Conservation (phyloP, 2,888 invertebrate species). For the Cremastinae sp. region DNA sequence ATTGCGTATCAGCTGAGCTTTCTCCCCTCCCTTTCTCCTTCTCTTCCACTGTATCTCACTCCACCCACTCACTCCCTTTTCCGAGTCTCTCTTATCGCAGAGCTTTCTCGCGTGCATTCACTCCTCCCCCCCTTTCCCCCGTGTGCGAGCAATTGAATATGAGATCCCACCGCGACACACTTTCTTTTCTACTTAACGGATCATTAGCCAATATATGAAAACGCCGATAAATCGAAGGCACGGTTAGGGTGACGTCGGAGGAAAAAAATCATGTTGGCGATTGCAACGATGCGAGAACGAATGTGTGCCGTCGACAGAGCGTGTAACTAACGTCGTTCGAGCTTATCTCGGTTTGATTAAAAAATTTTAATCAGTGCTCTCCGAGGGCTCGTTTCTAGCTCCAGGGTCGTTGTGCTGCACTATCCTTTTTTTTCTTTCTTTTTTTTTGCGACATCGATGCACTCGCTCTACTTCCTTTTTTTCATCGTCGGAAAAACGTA, state of each 20-base stretch:
- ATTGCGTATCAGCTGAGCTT: conserved; percentile 44
- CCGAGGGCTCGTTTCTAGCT: not conserved
- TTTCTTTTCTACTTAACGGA: conserved; percentile 69
- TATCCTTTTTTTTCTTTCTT: too few species aligned
- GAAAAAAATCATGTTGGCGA: not conserved
- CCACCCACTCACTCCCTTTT: too few species aligned
- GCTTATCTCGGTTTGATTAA: conserved; percentile 6
- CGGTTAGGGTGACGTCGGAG: conserved; percentile 14
- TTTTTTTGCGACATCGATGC: too few species aligned
- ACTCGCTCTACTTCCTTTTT: too few species aligned
- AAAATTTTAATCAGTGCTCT: conserved; percentile 5
- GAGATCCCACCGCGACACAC: conserved; percentile 62
- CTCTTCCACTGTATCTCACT: not conserved
- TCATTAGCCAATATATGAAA: conserved; percentile 63
- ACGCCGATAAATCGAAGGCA: conserved; percentile 68
- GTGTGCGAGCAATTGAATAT: conserved; percentile 65
- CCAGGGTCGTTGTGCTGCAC: not conserved
- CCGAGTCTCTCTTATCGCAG: not conserved
- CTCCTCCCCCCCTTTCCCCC: too few species aligned
- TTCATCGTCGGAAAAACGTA: too few species aligned
- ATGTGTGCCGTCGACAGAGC: not conserved
- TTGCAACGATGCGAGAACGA: conserved; percentile 12
- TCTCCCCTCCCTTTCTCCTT: not conserved
- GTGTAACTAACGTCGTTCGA: not conserved
- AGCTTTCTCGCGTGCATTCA: not conserved